These are phyloP conservation scores for Eidolon helvum DNA, from an alignment of 2,113 vertebrate genomes.

Conservation along the genomic window DNA sequence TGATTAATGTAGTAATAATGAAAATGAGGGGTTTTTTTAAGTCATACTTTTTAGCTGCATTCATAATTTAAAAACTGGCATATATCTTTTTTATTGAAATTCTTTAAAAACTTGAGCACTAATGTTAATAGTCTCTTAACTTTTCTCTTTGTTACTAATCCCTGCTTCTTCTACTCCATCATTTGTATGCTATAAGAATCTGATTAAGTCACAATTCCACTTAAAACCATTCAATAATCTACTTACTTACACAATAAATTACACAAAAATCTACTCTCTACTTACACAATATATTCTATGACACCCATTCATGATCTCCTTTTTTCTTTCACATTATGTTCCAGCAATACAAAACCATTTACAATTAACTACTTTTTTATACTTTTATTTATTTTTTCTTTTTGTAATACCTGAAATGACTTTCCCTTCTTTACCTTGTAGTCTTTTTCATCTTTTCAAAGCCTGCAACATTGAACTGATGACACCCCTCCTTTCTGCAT, in stretches of 20 bases:
- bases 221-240: not conserved
- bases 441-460: not conserved
- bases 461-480: not conserved
- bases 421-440: not conserved
- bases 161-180: not conserved
- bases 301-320: not conserved
- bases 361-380: not conserved
- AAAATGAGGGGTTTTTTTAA: not conserved
- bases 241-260: not conserved
- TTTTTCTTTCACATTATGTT: not conserved
- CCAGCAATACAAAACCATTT: not conserved
- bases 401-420: not conserved
- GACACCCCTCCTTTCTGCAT: not conserved
- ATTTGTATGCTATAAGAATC: not conserved
- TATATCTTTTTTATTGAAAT: not conserved
- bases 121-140: not conserved
- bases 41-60: not conserved
- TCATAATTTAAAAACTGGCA: not conserved
- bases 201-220: not conserved
- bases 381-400: not conserved
- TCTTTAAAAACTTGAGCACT: not conserved
- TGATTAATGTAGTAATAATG: not conserved
- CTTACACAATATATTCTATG: not conserved
- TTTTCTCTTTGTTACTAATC: not conserved
- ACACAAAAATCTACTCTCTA: too few relatives aligned